phyloP scores from a whole-genome alignment of 2,797 vertebrate species.

The Dermochelys coriacea region DNA sequence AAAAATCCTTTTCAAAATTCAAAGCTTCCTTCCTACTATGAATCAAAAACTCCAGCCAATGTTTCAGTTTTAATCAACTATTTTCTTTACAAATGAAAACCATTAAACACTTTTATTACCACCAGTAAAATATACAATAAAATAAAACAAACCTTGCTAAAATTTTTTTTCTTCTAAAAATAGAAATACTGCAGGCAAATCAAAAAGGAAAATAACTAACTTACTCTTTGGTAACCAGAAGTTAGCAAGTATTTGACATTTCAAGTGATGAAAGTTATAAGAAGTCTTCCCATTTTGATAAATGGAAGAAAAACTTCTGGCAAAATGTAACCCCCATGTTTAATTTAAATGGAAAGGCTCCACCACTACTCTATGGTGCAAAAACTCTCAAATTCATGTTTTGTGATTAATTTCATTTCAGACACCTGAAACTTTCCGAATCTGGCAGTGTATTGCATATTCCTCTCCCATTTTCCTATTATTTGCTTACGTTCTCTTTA shows the following conservation, averaged over 20 bases:
- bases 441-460: slow-evolving; percentile 41
- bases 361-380: slow-evolving; percentile 84
- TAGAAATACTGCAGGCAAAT: slow-evolving; percentile 80
- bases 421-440: slow-evolving; percentile 69
- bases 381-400: slow-evolving; percentile 81
- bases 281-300: slow-evolving; percentile 55
- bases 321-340: slow-evolving; percentile 73
- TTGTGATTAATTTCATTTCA: slow-evolving; percentile 69
- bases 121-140: slow-evolving; percentile 76
- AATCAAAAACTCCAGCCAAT: slow-evolving; percentile 68
- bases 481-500: not conserved
- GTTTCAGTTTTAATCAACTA: slow-evolving; percentile 73
- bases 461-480: not conserved
- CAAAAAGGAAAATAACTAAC: slow-evolving; percentile 75
- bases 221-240: slow-evolving; percentile 95
- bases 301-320: slow-evolving; percentile 73
- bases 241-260: slow-evolving; percentile 80
- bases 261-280: slow-evolving; percentile 81
- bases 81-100: slow-evolving; percentile 78
- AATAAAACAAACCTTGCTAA: slow-evolving; percentile 72
- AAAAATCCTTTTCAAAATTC: slow-evolving; percentile 80
- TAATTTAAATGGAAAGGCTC: slow-evolving; percentile 75
- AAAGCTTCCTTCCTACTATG: slow-evolving; percentile 72
- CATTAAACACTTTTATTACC: slow-evolving; percentile 66
- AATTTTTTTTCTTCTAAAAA: slow-evolving; percentile 53